phyloP scores from a whole-genome alignment of 2,888 invertebrate species.

The Phengaris arion region DNA sequence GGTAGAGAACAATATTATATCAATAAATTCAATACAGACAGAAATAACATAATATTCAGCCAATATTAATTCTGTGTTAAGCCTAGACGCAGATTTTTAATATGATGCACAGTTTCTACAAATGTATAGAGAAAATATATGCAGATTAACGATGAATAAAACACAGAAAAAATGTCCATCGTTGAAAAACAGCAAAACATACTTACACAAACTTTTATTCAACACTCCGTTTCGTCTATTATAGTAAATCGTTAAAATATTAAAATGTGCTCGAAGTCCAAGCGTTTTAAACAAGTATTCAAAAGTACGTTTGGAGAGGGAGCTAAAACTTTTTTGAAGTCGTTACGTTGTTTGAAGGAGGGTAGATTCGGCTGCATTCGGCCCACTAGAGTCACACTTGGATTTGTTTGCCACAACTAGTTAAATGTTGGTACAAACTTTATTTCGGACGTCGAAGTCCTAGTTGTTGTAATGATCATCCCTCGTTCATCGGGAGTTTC shows the following conservation, averaged over 20 bases:
- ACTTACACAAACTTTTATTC: background rate
- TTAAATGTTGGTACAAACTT: conserved; percentile 73
- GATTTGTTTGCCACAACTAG: conserved; percentile 73
- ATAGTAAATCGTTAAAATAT: conserved; percentile 27
- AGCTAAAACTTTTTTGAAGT: conserved; percentile 53
- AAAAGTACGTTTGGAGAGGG: conserved; percentile 37
- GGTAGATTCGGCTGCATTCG: conserved; percentile 50
- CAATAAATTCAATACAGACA: background rate
- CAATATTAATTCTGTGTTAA: no score
- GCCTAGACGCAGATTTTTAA: background rate
- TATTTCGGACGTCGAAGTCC: conserved; percentile 64
- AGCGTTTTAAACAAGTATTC: conserved; percentile 33
- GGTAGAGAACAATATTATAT: no score
- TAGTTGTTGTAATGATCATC: conserved; percentile 61
- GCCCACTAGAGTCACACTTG: conserved; percentile 61
- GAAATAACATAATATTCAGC: background rate
- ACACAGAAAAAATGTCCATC: background rate
- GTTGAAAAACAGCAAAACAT: background rate
- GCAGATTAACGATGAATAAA: background rate
- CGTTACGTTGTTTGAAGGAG: conserved; percentile 42
- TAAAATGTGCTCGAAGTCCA: conserved; percentile 33
- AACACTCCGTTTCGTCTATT: conserved; percentile 10
- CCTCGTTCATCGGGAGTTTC: conserved; percentile 36
- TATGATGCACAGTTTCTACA: background rate
- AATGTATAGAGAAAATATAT: background rate